These are phyloP conservation scores for Zaprionus kolodkinae DNA, from an alignment of 1,140 invertebrate species.

Conservation along the genomic window DNA sequence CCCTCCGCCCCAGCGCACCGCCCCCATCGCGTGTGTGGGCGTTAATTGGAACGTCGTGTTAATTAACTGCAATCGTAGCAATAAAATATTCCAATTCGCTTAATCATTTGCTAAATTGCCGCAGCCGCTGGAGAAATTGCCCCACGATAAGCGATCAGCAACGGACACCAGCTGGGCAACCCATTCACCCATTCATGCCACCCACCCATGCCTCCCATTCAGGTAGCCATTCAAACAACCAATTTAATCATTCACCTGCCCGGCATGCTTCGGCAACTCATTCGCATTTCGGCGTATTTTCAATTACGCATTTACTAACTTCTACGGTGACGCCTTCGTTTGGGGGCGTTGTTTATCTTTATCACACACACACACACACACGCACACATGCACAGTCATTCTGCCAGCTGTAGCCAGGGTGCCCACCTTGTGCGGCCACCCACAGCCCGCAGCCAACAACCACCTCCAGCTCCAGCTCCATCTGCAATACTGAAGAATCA, in stretches of 20 bases:
- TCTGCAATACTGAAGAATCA: background rate
- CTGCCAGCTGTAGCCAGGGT: too few species aligned
- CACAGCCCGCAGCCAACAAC: conserved; percentile 4
- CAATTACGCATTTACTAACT: conserved; percentile 32
- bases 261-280: background rate
- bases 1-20: background rate
- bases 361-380: conserved; percentile 21
- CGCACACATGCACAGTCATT: conserved; percentile 4
- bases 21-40: conserved; percentile 4
- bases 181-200: background rate
- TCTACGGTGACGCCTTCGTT: conserved; percentile 30
- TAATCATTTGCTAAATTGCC: conserved; percentile 41
- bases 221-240: background rate
- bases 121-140: background rate
- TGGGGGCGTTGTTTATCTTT: conserved; percentile 25
- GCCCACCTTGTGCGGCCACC: conserved; percentile 1
- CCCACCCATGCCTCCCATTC: background rate
- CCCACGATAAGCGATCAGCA: background rate
- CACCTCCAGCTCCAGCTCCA: conserved; percentile 6
- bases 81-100: conserved; percentile 32
- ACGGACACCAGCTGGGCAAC: background rate
- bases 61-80: conserved; percentile 47
- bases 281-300: conserved; percentile 10
- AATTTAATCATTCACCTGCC: background rate
- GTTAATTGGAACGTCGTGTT: conserved; percentile 47